Evolutionary conservation across 2,888 invertebrate genomes (phyloP), one percentile per base, ranked within the genome.

Genomic region (Dasysyrphus albostriatus): DNA sequence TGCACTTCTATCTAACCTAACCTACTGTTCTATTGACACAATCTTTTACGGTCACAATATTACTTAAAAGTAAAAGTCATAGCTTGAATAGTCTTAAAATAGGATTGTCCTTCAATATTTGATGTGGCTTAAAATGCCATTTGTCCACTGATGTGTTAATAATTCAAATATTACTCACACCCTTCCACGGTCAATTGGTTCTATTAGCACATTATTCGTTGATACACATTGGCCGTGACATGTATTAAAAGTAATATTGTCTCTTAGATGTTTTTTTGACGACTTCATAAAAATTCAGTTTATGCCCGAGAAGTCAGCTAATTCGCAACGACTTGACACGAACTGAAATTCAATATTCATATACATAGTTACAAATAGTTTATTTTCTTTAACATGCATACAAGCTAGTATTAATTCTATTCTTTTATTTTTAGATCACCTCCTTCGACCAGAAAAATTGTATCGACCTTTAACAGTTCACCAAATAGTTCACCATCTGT

Each of bases 381-480:
- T 12, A 12, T 59, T 39, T 39, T 51, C n/a, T 16, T 67, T 34
- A 75, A 24, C 42, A 24, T 24, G 1, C 3, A 24, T 24, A 24
- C 24, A 24, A 24, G 24, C 24, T 24, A 2, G 24, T 24, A 4
- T 67, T 10, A 29, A 12, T 51, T 9, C 39, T 9, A 19, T 59
- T 39, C 32, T 73, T 75, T 39, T 49, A 58, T 24, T 88, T 88
- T 1, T 89, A 93, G 93, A 89, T 93, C 93, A 90, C 93, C 93
- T 73, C 92, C 93, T 67, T 89, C 91, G 81, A 88, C 92, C 70
- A 91, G 92, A 34, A 92, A 92, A 84, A 88, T 90, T 19, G 89
- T 90, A 39, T 88, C 91, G 70, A 88, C 89, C 75, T 89, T 89
- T 88, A 90, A 89, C 82, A 89, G 88, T 82, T 81, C 88, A 54